Evolutionary conservation across 2,113 vertebrate species (phyloP), one percentile per base, ranked within the genome.

Genomic region (Sylvietta virens): DNA sequence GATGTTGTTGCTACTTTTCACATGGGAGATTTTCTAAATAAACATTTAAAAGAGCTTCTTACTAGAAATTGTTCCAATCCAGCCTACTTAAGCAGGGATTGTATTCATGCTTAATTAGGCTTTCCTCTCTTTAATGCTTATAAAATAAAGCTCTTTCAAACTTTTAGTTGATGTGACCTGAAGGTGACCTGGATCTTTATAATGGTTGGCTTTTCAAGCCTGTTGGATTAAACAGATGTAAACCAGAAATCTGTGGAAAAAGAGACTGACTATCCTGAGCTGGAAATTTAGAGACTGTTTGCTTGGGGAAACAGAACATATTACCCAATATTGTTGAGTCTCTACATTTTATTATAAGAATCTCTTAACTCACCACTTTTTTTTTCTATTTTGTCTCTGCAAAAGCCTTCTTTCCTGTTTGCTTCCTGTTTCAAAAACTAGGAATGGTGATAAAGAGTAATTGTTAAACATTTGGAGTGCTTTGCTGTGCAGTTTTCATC

Each of bases 61-160:
- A 86, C 28, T 78, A 83, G 92, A 96, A 95, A 78, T 79, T 80
- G 71, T 93, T 83, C 77, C 93, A 86, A 90, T 92, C 58, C 72
- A 78, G 64, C 53, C 54, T 86, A 42, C 76, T 96, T 96, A 96
- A 88, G 77, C 72, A 28, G 56, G 90, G 93, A 94, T 96, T 96
- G 90, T 88, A 53, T 94, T 96, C 79, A 86, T 95, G 91, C 92
- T 91, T 97, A 95, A 95, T 97, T 96, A 95, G 70, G 91, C 89
- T 95, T 95, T 97, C 81, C 69, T 91, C 76, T 93, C 71, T 86
- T 90, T 96, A 94, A 88, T 93, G 88, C 80, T 96, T 90, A 86
- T 91, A 83, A 93, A 97, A 95, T 96, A 93, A 97, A 96, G 83
- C 88, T 51, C 80, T 95, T 97, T 95, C 82, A 96, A 92, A 96